These are phyloP conservation scores for Psilanteris sp. DNA, from an alignment of 1,140 invertebrate species.

Conservation along the genomic window DNA sequence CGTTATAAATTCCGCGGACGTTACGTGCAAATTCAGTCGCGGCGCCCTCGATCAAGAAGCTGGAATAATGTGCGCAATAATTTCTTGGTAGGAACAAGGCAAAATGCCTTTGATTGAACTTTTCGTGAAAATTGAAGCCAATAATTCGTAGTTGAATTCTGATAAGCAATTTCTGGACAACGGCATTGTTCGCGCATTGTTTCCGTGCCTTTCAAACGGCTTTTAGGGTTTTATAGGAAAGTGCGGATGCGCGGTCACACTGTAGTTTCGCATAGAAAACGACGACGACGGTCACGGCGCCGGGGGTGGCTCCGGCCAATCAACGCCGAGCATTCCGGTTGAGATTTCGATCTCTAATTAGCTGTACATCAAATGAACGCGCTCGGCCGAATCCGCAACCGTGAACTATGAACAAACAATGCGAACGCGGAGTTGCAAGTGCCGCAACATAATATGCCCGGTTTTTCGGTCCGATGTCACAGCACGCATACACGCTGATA, in stretches of 20 bases:
- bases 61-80: slow-evolving; percentile 37
- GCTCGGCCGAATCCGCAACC: slow-evolving; percentile 57
- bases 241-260: slow-evolving; percentile 51
- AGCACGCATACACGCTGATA: slow-evolving; percentile 17
- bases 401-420: slow-evolving; percentile 62
- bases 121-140: slow-evolving; percentile 47
- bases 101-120: slow-evolving; percentile 50
- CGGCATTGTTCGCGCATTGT: slow-evolving; percentile 60
- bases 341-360: slow-evolving; percentile 77
- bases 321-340: slow-evolving; percentile 42
- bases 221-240: slow-evolving; percentile 53
- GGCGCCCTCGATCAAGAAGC: slow-evolving; percentile 5
- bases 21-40: slow-evolving; percentile 9
- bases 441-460: slow-evolving; percentile 43
- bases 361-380: slow-evolving; percentile 74
- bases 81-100: slow-evolving; percentile 31
- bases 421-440: slow-evolving; percentile 24
- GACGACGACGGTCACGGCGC: slow-evolving; percentile 2
- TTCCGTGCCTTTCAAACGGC: slow-evolving; percentile 54
- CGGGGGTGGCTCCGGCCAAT: slow-evolving; percentile 39
- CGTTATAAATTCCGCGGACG: slow-evolving; percentile 5
- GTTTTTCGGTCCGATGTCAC: slow-evolving; percentile 40
- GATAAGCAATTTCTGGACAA: slow-evolving; percentile 53
- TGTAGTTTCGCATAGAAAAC: slow-evolving; percentile 33
- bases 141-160: slow-evolving; percentile 54